phyloP scores from a whole-genome alignment of 2,113 vertebrate species.

The Strix uralensis region DNA sequence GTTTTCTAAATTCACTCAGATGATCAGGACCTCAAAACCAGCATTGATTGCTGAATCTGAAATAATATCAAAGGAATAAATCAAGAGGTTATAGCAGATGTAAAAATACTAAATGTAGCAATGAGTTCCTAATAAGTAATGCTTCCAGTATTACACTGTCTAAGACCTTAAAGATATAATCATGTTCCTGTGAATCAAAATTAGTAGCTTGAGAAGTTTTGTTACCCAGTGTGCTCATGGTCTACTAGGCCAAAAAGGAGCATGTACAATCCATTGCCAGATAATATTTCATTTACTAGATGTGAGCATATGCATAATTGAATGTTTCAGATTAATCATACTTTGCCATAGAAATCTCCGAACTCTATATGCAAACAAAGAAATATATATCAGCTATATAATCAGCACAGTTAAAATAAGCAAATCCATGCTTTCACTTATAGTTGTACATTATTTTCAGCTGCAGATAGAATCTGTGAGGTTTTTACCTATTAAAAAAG shows the following conservation, averaged over 20 bases:
- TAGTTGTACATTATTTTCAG: neutral
- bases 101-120: constrained; percentile 67
- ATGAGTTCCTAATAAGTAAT: constrained; percentile 59
- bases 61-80: constrained; percentile 71
- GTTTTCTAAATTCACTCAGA: constrained; percentile 63
- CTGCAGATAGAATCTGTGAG: neutral
- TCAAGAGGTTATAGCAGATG: constrained; percentile 35
- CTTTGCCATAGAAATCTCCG: neutral
- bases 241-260: neutral
- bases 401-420: neutral
- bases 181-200: constrained; percentile 20
- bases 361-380: neutral
- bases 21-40: constrained; percentile 45
- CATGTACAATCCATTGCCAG: neutral
- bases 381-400: neutral
- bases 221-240: neutral
- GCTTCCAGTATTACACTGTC: constrained; percentile 20
- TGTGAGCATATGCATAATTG: neutral
- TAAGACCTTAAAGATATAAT: constrained; percentile 22
- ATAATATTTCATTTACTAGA: neutral
- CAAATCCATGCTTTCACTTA: neutral
- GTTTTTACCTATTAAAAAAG: neutral
- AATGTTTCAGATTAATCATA: neutral
- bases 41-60: constrained; percentile 57
- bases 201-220: neutral